Percentiles rank a stretch among this genome's conserved stretches.
phyloP scores from a whole-genome alignment of 1,140 invertebrate species.

The Hycleus cichorii region DNA sequence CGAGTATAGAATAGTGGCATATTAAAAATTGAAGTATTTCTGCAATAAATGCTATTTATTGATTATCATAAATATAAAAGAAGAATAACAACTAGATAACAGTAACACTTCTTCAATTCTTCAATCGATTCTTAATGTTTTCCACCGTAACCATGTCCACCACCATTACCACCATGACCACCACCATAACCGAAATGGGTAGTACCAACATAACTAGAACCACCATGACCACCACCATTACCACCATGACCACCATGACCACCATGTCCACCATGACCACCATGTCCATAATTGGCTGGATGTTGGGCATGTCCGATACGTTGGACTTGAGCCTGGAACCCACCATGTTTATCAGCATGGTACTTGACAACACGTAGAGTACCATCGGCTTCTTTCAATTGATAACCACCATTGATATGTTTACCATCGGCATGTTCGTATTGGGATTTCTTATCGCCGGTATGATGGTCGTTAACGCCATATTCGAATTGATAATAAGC shows the following conservation, averaged over 20 bases:
- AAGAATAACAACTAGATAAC: too few relatives aligned
- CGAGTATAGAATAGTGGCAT: too few relatives aligned
- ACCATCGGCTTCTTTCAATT: constrained; percentile 46
- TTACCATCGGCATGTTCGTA: constrained; percentile 21
- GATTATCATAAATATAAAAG: too few relatives aligned
- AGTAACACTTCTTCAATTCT: too few relatives aligned
- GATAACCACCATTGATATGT: constrained; percentile 9
- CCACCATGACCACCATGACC: neutral
- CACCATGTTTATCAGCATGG: constrained; percentile 44
- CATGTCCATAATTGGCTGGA: constrained; percentile 6
- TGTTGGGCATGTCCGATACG: constrained; percentile 16
- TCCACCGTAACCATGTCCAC: too few relatives aligned
- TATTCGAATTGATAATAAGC: constrained; percentile 21
- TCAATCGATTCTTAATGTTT: too few relatives aligned
- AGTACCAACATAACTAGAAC: constrained; percentile 26
- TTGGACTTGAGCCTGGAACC: constrained; percentile 18
- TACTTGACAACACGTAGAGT: constrained; percentile 46
- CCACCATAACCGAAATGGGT: constrained; percentile 19
- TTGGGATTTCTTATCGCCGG: constrained; percentile 30
- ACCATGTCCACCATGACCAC: too few relatives aligned
- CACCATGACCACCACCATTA: neutral
- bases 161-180: too few relatives aligned
- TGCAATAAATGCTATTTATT: too few relatives aligned
- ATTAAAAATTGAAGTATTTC: too few relatives aligned
- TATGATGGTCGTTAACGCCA: constrained; percentile 43